Evolutionary conservation across 2,797 vertebrate genomes (phyloP), one percentile per base, ranked within the genome.

Genomic region (Valencia hispanica): DNA sequence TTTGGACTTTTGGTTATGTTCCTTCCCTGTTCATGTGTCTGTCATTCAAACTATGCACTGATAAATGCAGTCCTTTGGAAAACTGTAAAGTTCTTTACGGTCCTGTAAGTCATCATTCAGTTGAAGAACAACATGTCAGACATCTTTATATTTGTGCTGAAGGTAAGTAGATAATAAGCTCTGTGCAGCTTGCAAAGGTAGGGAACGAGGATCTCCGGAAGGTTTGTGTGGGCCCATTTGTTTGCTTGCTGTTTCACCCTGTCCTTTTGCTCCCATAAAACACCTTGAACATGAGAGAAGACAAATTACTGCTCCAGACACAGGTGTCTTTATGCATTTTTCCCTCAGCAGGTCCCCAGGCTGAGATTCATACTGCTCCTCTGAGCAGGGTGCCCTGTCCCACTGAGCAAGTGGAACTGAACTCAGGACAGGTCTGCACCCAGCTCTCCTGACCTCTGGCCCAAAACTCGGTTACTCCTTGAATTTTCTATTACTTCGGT

Each of bases 241-340:
- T 92, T 86, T 93, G 92, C 83, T 93, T 85, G 79, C 86, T 91
- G 87, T 90, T 94, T 95, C 91, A 95, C 94, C 93, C 94, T 93
- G 93, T 94, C 91, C 88, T 92, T 86, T 84, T 87, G 88, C 89
- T 90, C 93, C 94, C 91, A 94, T 94, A 94, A 96, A 95, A 95
- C 94, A 94, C 91, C 91, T 92, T 89, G 92, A 95, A 95, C 95
- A 95, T 89, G 92, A 92, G 91, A 89, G 87, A 93, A 94, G 93
- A 95, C 95, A 95, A 95, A 96, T 95, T 94, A 94, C 93, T 91
- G 90, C 92, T 89, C 90, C 91, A 93, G 84, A 93, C 85, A 73
- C 94, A 94, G 95, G 94, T 96, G 94, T 95, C 91, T 86, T 34
- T 47, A 85, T 91, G 83, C 43, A 39, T 92, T 91, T 88, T 88